Evolutionary conservation across 2,797 vertebrate genomes (phyloP).

Genomic region (Tarsius wallacei): DNA sequence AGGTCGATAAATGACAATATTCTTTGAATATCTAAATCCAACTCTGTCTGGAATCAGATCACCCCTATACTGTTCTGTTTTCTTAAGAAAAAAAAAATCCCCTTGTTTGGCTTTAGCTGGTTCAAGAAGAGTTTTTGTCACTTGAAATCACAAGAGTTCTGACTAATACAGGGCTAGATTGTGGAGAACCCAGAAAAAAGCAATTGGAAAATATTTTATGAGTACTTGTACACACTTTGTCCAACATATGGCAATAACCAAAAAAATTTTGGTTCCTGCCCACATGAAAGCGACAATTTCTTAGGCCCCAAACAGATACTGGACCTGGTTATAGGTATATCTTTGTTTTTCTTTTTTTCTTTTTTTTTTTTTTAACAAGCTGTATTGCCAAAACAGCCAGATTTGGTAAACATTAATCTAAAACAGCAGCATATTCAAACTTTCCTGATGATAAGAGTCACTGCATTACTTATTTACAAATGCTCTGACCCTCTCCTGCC

Average conservation of each 20-base stretch:
- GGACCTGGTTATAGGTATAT: neutral
- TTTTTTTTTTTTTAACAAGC: neutral
- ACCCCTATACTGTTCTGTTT: neutral
- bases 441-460: neutral
- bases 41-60: neutral
- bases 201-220: constrained; percentile 24
- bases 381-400: neutral
- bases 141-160: constrained; percentile 39
- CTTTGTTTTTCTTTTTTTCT: neutral
- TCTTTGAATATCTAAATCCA: constrained; percentile 31
- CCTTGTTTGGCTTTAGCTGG: neutral
- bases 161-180: neutral
- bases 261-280: neutral
- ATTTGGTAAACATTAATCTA: neutral
- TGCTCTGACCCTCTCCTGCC: neutral
- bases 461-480: neutral
- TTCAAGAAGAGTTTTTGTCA: neutral
- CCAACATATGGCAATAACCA: neutral
- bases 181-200: neutral
- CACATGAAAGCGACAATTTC: neutral
- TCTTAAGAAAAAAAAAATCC: neutral
- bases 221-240: neutral
- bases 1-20: neutral
- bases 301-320: neutral
- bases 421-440: neutral